phyloP scores from a whole-genome alignment of 2,888 invertebrate species.

The Galerucella pusilla region DNA sequence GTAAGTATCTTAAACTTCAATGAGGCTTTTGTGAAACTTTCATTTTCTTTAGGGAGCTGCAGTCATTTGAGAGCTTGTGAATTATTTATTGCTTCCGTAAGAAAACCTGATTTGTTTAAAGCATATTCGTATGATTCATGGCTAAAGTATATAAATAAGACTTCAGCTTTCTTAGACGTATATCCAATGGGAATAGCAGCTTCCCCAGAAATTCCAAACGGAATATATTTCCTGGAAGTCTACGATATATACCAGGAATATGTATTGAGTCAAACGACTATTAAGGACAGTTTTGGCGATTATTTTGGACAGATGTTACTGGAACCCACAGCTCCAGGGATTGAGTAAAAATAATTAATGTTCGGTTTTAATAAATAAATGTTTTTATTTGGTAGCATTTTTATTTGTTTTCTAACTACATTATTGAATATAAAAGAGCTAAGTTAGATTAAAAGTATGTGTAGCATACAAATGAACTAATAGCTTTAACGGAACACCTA shows the following conservation, averaged over 20 bases:
- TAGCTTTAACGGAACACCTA: too few species aligned
- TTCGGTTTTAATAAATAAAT: not conserved
- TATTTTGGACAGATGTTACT: slow-evolving; percentile 20
- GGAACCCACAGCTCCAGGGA: not conserved
- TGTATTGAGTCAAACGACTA: slow-evolving; percentile 49
- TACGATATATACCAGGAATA: slow-evolving; percentile 48
- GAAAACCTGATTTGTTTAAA: slow-evolving; percentile 57
- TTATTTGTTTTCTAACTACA: too few species aligned
- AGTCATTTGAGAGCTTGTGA: slow-evolving; percentile 59
- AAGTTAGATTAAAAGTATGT: too few species aligned
- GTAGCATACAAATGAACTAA: too few species aligned
- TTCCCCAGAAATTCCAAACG: slow-evolving; percentile 53
- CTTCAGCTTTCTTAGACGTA: slow-evolving; percentile 32
- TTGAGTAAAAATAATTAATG: not conserved
- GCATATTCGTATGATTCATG: slow-evolving; percentile 57
- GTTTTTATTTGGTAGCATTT: not conserved
- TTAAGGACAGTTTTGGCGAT: slow-evolving; percentile 46
- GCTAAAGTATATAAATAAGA: slow-evolving; percentile 52
- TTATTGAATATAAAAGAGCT: too few species aligned
- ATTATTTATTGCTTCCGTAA: slow-evolving; percentile 59
- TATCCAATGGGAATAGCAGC: slow-evolving; percentile 61
- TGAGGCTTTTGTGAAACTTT: not conserved
- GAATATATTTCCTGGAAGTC: slow-evolving; percentile 56
- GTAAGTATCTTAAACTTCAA: slow-evolving; percentile 50
- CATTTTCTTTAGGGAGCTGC: slow-evolving; percentile 55